phyloP scores from a whole-genome alignment of 2,797 vertebrate species.

The Anomalospiza imberbis region DNA sequence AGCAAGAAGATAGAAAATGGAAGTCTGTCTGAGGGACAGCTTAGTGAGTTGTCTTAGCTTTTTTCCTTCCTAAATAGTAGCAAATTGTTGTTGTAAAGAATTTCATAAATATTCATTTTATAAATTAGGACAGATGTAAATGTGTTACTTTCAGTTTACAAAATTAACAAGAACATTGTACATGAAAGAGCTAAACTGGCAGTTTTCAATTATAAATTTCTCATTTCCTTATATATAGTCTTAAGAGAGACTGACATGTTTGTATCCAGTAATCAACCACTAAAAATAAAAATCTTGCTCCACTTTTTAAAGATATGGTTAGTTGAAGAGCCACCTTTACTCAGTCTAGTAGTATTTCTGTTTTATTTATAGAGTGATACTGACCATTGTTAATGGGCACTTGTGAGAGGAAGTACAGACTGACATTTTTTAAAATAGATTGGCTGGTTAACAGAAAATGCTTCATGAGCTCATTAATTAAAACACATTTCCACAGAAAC shows the following conservation, averaged over 20 bases:
- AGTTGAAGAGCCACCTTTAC: not conserved
- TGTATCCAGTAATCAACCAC: not conserved
- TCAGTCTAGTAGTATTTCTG: not conserved
- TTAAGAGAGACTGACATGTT: not conserved
- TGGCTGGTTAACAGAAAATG: not conserved
- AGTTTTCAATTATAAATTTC: not conserved
- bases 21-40: not conserved
- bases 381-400: not conserved
- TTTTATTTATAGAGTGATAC: not conserved
- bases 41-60: not conserved
- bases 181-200: not conserved
- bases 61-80: not conserved
- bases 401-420: not conserved
- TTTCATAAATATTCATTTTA: not conserved
- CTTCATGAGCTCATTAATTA: not conserved
- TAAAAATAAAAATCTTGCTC: not conserved
- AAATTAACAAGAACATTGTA: not conserved
- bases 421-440: not conserved
- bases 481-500: not conserved
- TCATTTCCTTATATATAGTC: not conserved
- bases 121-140: not conserved
- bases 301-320: fast-evolving
- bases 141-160: not conserved
- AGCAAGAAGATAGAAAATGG: not conserved
- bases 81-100: not conserved